A percentile compares a stretch with the other conserved stretches of the same genome.
Evolutionary conservation across 1,140 invertebrate species (phyloP).

Genomic region (Vanessa atalanta): DNA sequence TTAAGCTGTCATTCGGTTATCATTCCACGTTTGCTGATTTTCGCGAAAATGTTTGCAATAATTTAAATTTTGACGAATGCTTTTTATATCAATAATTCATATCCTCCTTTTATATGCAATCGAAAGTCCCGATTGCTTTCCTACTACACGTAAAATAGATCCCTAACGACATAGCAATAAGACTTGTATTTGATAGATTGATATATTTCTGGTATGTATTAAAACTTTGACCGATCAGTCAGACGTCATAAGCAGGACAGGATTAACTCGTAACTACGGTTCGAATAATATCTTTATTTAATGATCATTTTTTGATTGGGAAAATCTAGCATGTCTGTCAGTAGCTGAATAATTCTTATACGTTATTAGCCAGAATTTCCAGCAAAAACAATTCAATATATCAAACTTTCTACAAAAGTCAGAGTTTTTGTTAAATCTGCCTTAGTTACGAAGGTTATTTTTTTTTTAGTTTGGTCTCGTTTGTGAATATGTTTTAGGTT

Average conservation of each 20-base stretch:
- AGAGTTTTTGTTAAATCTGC: no score
- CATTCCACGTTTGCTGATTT: conserved; percentile 17
- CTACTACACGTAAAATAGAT: neutral
- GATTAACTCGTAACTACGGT: no score
- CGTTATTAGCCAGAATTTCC: no score
- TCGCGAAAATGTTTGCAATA: conserved; percentile 12
- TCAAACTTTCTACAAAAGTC: no score
- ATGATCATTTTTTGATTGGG: neutral
- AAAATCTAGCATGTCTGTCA: no score
- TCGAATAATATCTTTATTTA: no score
- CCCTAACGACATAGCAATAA: neutral
- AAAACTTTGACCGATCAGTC: neutral
- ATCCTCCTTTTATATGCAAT: neutral
- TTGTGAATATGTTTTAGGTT: no score
- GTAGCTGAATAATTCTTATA: no score
- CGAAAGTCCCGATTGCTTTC: neutral
- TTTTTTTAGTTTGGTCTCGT: no score
- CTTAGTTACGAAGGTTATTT: no score
- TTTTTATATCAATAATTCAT: conserved; percentile 19
- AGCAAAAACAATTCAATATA: no score
- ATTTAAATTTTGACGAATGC: conserved; percentile 24
- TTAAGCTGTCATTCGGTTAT: conserved; percentile 15
- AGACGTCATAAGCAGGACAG: no score
- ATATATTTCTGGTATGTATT: neutral
- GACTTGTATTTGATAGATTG: neutral